Evolutionary conservation across 2,888 invertebrate genomes (phyloP).

Genomic region (Neuroscelio doddi): DNA sequence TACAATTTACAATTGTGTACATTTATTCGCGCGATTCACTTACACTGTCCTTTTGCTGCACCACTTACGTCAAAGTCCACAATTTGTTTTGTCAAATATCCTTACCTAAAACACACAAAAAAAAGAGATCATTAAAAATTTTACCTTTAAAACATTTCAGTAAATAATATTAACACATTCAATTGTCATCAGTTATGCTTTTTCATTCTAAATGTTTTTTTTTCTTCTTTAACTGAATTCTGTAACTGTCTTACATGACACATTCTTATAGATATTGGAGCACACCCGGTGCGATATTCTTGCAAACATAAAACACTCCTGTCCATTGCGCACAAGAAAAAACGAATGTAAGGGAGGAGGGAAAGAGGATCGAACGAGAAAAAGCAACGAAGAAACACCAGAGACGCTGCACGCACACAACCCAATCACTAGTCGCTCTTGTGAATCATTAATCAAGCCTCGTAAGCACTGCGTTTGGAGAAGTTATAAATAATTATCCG

Average conservation of each 20-base stretch:
- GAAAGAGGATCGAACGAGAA: not conserved
- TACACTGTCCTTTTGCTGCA: not conserved
- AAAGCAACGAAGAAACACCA: not conserved
- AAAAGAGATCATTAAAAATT: not conserved
- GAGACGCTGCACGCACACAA: not conserved
- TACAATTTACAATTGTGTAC: slow-evolving; percentile 38
- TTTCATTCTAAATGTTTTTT: not conserved
- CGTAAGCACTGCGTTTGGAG: not conserved
- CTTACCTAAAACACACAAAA: slow-evolving; percentile 34
- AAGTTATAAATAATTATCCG: slow-evolving; percentile 5
- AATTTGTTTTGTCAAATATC: slow-evolving; percentile 12
- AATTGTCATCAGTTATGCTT: not conserved
- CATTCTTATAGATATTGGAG: not conserved
- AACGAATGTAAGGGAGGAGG: no score
- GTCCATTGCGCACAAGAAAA: no score
- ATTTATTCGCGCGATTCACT: slow-evolving; percentile 19
- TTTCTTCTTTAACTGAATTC: no score
- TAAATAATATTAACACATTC: not conserved
- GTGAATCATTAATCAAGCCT: slow-evolving; percentile 4
- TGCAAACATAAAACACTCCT: not conserved
- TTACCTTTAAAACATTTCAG: not conserved
- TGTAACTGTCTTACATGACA: not conserved
- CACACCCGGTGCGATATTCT: not conserved
- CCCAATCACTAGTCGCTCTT: not conserved
- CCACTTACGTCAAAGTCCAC: slow-evolving; percentile 18